A percentile compares a stretch with the other conserved stretches of the same genome.
Evolutionary conservation across 2,888 invertebrate species (phyloP).

Genomic region (Hirtodrosophila duncani): DNA sequence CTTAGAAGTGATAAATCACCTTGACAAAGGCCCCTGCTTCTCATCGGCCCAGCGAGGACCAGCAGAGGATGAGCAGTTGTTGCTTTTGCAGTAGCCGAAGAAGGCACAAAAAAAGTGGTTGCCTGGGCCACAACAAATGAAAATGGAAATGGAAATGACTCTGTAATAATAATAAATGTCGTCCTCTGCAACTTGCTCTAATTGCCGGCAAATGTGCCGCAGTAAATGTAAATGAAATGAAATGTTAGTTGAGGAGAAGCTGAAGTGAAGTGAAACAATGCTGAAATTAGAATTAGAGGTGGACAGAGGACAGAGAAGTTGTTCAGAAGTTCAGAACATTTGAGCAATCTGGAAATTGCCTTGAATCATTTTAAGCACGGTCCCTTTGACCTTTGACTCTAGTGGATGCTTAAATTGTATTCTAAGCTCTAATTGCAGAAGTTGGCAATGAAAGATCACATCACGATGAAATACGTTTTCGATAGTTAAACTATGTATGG

Average conservation of each 20-base stretch:
- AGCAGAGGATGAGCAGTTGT: constrained; percentile 3
- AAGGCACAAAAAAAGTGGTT: constrained; percentile 1
- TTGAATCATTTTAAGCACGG: no score
- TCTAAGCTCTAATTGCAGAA: no score
- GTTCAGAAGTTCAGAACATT: no score
- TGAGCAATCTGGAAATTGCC: no score
- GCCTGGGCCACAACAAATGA: constrained; percentile 28
- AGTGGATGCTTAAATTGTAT: no score
- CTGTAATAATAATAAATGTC: constrained; percentile 64
- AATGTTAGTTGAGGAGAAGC: not conserved
- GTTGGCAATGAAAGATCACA: no score
- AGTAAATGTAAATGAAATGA: constrained; percentile 3
- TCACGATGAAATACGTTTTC: no score
- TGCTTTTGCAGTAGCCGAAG: constrained; percentile 5
- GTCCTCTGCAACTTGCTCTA: constrained; percentile 62
- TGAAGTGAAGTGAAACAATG: not conserved
- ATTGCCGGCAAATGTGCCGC: constrained; percentile 53
- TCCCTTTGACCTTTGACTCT: no score
- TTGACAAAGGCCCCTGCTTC: constrained; percentile 63
- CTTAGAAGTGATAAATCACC: constrained; percentile 75
- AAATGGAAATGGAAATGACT: constrained; percentile 34
- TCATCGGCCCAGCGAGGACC: constrained; percentile 12
- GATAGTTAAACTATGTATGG: no score
- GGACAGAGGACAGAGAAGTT: no score
- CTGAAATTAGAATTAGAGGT: no score